A percentile compares a stretch with the other conserved stretches of the same genome.
phyloP scores from a whole-genome alignment of 2,113 vertebrate genomes.

The Cyprinodon variegatus region DNA sequence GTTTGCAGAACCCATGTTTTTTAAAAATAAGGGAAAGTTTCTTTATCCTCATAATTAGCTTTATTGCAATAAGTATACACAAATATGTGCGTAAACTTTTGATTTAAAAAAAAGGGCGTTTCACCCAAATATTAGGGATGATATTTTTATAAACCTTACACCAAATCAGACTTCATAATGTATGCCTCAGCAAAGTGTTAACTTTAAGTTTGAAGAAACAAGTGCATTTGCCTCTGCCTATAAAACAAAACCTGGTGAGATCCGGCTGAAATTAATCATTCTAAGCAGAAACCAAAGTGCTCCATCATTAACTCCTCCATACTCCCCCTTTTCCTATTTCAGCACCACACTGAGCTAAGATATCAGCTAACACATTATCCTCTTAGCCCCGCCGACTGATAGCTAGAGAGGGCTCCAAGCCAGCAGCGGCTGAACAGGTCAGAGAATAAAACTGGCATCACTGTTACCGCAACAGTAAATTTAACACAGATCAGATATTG shows the following conservation, averaged over 20 bases:
- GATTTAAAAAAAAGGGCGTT: conserved; percentile 1
- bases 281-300: conserved; percentile 76
- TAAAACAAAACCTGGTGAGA: conserved; percentile 40
- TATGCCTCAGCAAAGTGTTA: background rate
- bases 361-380: conserved; percentile 86
- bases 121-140: background rate
- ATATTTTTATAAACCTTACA: conserved; percentile 18
- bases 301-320: conserved; percentile 78
- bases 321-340: conserved; percentile 76
- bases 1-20: conserved; percentile 46
- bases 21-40: background rate
- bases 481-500: conserved; percentile 55
- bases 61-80: too few relatives aligned
- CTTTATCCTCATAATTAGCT: background rate
- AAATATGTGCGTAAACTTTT: too few relatives aligned
- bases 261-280: conserved; percentile 60
- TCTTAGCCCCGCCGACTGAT: conserved; percentile 80
- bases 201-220: conserved; percentile 14
- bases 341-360: conserved; percentile 76
- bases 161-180: background rate
- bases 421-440: conserved; percentile 69
- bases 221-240: conserved; percentile 17
- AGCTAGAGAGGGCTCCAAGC: conserved; percentile 72
- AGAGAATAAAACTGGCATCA: conserved; percentile 62
- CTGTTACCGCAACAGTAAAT: conserved; percentile 60